Conservation (phyloP, 2,113 vertebrate species). For the Pholis gunnellus region DNA sequence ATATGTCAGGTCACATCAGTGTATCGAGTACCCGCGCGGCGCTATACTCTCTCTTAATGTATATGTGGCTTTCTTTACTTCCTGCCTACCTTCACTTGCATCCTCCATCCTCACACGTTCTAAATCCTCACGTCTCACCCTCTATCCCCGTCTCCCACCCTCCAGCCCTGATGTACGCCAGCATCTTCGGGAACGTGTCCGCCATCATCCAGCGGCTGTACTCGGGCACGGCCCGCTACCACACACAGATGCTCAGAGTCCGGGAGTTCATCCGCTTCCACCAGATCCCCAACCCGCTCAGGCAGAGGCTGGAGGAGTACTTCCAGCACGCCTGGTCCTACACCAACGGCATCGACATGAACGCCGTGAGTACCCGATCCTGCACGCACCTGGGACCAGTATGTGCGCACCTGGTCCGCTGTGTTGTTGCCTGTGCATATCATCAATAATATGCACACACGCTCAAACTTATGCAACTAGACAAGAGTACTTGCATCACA, state of each 20-base stretch:
- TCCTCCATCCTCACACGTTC: neutral
- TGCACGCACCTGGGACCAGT: neutral
- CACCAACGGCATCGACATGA: slow-evolving; percentile 93
- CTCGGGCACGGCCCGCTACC: slow-evolving; percentile 90
- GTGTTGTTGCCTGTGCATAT: slow-evolving; percentile 40
- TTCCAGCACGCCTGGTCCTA: slow-evolving; percentile 93
- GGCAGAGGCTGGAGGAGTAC: slow-evolving; percentile 90
- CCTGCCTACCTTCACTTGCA: neutral
- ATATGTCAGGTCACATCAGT: slow-evolving; percentile 10
- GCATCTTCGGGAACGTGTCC: slow-evolving; percentile 92
- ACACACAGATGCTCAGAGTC: slow-evolving; percentile 92
- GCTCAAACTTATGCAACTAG: slow-evolving; percentile 12
- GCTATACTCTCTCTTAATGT: neutral
- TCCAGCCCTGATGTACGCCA: slow-evolving; percentile 92
- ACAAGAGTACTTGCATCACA: slow-evolving; percentile 11
- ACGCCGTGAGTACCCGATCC: slow-evolving; percentile 82
- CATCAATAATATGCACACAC: slow-evolving; percentile 40
- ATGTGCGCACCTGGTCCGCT: slow-evolving; percentile 10
- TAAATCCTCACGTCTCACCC: neutral
- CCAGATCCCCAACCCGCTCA: slow-evolving; percentile 89
- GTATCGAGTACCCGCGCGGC: neutral
- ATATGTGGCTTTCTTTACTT: neutral
- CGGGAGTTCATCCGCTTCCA: slow-evolving; percentile 90
- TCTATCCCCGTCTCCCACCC: slow-evolving; percentile 3
- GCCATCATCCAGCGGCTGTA: slow-evolving; percentile 93